Conservation (phyloP, 1,140 invertebrate genomes). For the Mesaphorura yosii region DNA sequence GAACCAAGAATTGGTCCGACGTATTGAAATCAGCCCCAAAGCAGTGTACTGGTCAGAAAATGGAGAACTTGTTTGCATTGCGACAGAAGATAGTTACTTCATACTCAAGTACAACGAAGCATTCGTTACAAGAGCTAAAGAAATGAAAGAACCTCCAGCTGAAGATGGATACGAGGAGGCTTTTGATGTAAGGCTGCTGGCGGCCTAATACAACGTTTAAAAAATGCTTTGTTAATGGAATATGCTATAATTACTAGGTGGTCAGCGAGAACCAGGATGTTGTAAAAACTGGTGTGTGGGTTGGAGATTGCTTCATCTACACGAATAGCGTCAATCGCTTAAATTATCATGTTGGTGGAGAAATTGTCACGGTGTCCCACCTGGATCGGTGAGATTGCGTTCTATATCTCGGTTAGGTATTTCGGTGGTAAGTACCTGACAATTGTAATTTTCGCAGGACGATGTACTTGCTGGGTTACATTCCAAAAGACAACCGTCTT, state of each 20-base stretch:
- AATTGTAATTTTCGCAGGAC: conserved; percentile 37
- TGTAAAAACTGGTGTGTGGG: conserved; percentile 95
- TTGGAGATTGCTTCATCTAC: conserved; percentile 99
- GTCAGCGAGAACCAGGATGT: conserved; percentile 78
- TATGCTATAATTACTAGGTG: conserved; percentile 44
- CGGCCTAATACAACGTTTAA: conserved; percentile 10
- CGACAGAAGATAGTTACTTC: conserved; percentile 92
- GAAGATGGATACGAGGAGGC: conserved; percentile 95
- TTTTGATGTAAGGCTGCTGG: conserved; percentile 74
- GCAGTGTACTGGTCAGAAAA: conserved; percentile 95
- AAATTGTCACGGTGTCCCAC: conserved; percentile 96
- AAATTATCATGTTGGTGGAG: conserved; percentile 98
- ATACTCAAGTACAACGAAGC: conserved; percentile 79
- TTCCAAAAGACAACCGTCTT: conserved; percentile 89
- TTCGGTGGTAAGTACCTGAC: background rate
- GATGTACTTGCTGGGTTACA: conserved; percentile 89
- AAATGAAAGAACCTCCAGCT: conserved; percentile 59
- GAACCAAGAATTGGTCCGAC: conserved; percentile 71
- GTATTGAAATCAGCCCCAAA: conserved; percentile 91
- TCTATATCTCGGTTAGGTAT: background rate
- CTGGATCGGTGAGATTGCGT: conserved; percentile 58
- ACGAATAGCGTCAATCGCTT: conserved; percentile 94
- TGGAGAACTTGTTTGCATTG: conserved; percentile 84
- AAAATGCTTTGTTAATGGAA: conserved; percentile 1
- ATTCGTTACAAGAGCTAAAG: conserved; percentile 57